Conservation (phyloP, 2,888 invertebrate species). For the Lepidocyrtoides sp. region DNA sequence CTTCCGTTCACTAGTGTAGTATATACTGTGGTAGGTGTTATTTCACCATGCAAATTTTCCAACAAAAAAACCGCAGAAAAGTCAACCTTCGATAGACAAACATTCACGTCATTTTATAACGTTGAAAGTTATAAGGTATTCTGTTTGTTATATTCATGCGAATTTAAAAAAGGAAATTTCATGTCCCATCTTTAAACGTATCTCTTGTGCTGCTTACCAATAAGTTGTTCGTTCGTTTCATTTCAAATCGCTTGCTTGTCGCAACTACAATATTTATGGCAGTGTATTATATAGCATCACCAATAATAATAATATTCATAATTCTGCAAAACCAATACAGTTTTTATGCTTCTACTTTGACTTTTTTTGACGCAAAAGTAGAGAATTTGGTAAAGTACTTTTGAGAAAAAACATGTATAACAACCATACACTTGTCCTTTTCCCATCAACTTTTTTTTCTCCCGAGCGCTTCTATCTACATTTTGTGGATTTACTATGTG, state of each 20-base stretch:
- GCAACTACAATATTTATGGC: no score
- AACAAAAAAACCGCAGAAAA: slow-evolving; percentile 23
- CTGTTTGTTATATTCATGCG: slow-evolving; percentile 27
- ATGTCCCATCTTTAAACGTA: slow-evolving; percentile 38
- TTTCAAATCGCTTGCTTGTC: no score
- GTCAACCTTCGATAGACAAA: slow-evolving; percentile 55
- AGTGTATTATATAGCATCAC: no score
- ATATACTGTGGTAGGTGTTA: no score
- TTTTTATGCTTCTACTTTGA: not conserved
- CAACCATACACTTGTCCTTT: slow-evolving; percentile 34
- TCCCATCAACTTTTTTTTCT: slow-evolving; percentile 12
- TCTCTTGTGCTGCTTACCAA: not conserved
- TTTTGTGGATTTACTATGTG: not conserved
- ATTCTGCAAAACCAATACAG: slow-evolving; percentile 12
- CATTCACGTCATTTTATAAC: no score
- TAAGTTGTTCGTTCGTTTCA: not conserved
- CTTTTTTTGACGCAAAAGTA: not conserved
- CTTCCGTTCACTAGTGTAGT: not conserved
- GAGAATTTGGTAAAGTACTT: not conserved
- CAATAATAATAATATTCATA: not conserved
- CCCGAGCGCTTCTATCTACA: not conserved
- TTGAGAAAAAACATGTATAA: not conserved
- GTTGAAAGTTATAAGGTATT: no score
- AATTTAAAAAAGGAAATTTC: slow-evolving; percentile 66
- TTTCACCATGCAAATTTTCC: slow-evolving; percentile 26